phyloP scores from a whole-genome alignment of 2,113 vertebrate genomes.

The Nyctibius bracteatus region DNA sequence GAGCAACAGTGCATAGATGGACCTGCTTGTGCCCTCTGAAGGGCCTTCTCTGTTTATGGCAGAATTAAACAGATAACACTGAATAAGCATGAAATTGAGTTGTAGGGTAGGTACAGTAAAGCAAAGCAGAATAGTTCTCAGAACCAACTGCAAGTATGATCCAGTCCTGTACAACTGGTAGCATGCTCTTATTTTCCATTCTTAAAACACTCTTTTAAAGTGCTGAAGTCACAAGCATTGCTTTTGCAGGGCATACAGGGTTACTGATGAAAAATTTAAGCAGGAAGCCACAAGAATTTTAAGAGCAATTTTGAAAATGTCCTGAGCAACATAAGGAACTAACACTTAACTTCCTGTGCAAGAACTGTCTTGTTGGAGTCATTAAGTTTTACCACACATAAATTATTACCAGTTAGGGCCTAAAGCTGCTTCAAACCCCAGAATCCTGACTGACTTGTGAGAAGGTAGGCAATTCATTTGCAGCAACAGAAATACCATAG shows the following conservation, averaged over 20 bases:
- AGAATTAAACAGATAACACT: background rate
- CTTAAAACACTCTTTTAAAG: background rate
- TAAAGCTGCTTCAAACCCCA: background rate
- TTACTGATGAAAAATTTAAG: background rate
- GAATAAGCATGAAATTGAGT: background rate
- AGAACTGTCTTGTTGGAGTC: constrained; percentile 12
- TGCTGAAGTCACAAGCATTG: background rate
- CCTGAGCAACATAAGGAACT: background rate
- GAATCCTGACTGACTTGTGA: background rate
- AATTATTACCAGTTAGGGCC: background rate
- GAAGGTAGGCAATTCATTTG: background rate
- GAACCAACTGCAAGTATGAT: accelerated
- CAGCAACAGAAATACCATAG: background rate
- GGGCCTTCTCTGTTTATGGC: background rate
- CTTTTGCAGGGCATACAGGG: background rate
- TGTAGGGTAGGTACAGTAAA: background rate
- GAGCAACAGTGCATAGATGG: background rate
- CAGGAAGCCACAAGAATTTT: background rate
- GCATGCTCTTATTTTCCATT: background rate
- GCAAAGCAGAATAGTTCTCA: background rate
- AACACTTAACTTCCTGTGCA: background rate
- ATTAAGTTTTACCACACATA: background rate
- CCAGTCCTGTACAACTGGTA: background rate
- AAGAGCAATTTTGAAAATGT: background rate
- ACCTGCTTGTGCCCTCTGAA: background rate